Evolutionary conservation across 1,140 invertebrate genomes (phyloP).

Genomic region (Amyelois transitella): DNA sequence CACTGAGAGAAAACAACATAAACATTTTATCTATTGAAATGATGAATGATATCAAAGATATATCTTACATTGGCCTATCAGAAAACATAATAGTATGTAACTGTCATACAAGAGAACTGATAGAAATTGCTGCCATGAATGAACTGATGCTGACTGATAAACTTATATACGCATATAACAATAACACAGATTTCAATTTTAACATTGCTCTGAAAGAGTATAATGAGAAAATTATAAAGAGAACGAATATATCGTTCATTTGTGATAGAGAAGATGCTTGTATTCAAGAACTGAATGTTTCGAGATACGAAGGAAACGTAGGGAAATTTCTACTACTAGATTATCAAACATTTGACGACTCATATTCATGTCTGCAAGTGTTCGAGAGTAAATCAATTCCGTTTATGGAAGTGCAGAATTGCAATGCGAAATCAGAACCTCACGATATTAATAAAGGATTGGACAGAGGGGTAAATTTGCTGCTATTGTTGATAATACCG

Average conservation of each 20-base stretch:
- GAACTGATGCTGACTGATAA: not conserved
- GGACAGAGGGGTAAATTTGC: constrained; percentile 27
- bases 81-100: constrained; percentile 75
- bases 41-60: constrained; percentile 56
- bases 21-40: constrained; percentile 71
- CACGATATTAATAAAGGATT: constrained; percentile 14
- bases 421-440: constrained; percentile 10
- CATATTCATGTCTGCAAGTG: constrained; percentile 42
- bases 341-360: constrained; percentile 25
- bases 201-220: constrained; percentile 34
- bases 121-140: constrained; percentile 47
- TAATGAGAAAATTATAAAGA: constrained; percentile 16
- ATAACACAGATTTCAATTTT: constrained; percentile 4
- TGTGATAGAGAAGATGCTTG: not conserved
- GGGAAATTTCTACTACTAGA: constrained; percentile 43
- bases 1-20: constrained; percentile 71
- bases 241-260: not conserved
- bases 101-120: constrained; percentile 64
- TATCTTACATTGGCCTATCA: constrained; percentile 59
- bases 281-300: too few species aligned
- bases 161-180: not conserved
- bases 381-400: constrained; percentile 17
- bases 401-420: constrained; percentile 31
- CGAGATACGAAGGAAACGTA: constrained; percentile 15
- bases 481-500: constrained; percentile 32